Evolutionary conservation across 2,113 vertebrate genomes (phyloP), one percentile per base, ranked within the genome.

Genomic region (Melospiza georgiana): DNA sequence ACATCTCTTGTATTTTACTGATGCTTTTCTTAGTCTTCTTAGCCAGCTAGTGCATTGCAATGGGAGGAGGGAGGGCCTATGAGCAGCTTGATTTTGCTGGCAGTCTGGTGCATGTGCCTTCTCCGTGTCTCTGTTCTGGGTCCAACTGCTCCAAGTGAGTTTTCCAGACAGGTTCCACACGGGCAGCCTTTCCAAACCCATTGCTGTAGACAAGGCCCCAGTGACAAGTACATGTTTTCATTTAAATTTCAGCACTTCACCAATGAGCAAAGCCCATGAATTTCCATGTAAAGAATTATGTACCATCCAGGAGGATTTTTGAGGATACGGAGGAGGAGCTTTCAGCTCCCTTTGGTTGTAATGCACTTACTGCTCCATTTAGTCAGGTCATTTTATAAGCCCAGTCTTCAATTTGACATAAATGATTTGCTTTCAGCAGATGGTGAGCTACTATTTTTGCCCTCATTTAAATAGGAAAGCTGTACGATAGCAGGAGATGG

Each of bases 371-470:
- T 85, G 84, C 90, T 94, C 93, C 80, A 67, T 96, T 96, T 96
- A 94, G 90, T 95, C 72, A 54, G 92, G 95, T 90, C 93, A 86
- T 93, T 95, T 81, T 95, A 44, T 95, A 94, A 97, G 69, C 83
- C 94, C 86, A 35, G 90, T 92, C 86, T 90, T 84, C 92, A 87
- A 21, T 93, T 93, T 92, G 92, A 92, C 92, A 94, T 81, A 94
- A 92, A 90, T 93, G 41, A 92, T 95, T 92, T 96, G 92, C 90
- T 93, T 94, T 93, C 94, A 92, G 94, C 96, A 97, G 96, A 97
- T 97, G 95, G 95, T 65, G 85, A 96, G 93, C 90, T 96, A 78
- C 95, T 96, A 75, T 96, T 95, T 95, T 93, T 95, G 58, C 90
- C 93, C 86, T 95, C 76, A 93, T 97, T 97, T 96, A 94, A 95